Evolutionary conservation across 2,797 vertebrate species (phyloP), one percentile per base, ranked within the genome.

Genomic region (Macroramphosus scolopax): DNA sequence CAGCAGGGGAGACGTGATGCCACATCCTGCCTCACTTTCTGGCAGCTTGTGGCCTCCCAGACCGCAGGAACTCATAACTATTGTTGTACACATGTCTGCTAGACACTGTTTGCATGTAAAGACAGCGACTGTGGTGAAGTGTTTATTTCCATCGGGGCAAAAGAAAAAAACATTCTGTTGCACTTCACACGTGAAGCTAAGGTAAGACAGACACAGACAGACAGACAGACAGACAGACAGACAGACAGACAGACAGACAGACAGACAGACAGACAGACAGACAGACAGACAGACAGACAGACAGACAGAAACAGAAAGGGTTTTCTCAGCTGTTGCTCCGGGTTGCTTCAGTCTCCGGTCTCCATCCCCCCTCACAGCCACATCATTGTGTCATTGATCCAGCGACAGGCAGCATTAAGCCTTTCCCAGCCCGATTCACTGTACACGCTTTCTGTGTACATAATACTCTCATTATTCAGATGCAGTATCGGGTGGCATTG

Each of bases 1-100:
- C n/a, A 54, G 37, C 46, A 39, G 35, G 53, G 16, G n/a, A 76
- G 54, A 56, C 3, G 17, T 47, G 43, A 40, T 9, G 55, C 84
- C 85, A 85, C 86, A 85, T 87, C 82, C 85, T 84, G 83, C 34
- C 36, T 65, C 3, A 20, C 7, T 68, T 33, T 56, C 50, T 69
- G 52, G 26, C 51, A 55, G 29, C 1, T n/a, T 38, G 22, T 60
- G 52, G 78, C 35, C 42, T 59, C 36, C 24, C 54, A 63, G 50
- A 47, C 49, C 2, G 4, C 20, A 58, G 40, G 43, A 69, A 68
- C 40, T 63, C 50, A 62, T 26, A 55, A 51, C 61, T 37, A 8
- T 28, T 51, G 44, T 29, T 30, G 34, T 54, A 54, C 38, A 38
- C 31, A 30, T 0, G 15, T 47, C 49, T 61, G 26, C 17, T 9